Evolutionary conservation across 64 coral and sea anemone genomes (phyloP), one percentile per base, ranked within the genome.

Genomic region (Montipora cactus): DNA sequence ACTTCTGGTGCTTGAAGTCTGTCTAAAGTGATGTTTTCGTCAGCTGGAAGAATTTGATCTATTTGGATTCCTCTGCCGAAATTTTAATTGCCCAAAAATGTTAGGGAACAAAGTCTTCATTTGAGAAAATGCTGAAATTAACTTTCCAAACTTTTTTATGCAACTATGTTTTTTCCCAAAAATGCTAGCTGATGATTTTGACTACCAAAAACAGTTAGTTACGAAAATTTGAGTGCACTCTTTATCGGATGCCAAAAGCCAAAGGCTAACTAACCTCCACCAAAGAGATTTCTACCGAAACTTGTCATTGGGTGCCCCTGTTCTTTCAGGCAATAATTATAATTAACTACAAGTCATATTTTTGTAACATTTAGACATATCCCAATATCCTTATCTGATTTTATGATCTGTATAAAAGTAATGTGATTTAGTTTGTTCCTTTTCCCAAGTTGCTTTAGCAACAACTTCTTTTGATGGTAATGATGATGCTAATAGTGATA

Each of bases 311-410:
- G 53, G 53, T 57, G 53, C 53, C 53, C 67, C 67, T 71, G 67
- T 71, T 71, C 67, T 71, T 71, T 71, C 67, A 71, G 67, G 67
- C 67, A 71, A 71, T 71, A 71, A 71, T 71, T 71, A 71, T 71
- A 19, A 71, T 71, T 71, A 0, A 71, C 67, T 71, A 22, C 67
- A 71, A 71, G 67, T 12, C 67, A 71, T 71, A 71, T 71, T 71
- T 71, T 71, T 74, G 71, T 21, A 74, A 74, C 16, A 74, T 19
- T 74, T 74, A 74, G 71, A 74, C 22, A 74, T 74, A 57, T 57
- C 71, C 71, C 71, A 74, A 74, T 74, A 74, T 21, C 15, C 19
- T 19, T 74, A 28, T 21, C 71, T 74, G 71, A 74, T 74, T 74
- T 21, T 74, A 74, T 74, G 71, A 74, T 74, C 71, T 74, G 15